Base-by-base conservation (phyloP, 2,113 vertebrate species). In the Cichladusa arquata region DNA sequence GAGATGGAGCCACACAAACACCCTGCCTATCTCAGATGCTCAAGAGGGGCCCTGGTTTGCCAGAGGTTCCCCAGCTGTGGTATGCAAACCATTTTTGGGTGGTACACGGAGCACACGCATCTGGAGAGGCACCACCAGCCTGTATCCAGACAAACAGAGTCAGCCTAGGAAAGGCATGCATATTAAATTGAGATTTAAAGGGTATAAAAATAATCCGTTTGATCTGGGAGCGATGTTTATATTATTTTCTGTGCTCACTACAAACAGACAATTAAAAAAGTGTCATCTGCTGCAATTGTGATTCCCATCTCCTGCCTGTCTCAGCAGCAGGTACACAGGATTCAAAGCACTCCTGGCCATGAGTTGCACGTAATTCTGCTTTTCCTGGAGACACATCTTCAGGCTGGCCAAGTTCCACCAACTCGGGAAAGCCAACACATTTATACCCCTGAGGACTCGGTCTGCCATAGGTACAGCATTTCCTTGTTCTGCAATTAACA, bases 401-500 rank as follows among this genome's bases (percentile, higher is more conserved):
- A 84, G 70, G 79, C 82, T 90, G 62, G 83, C 89, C 89, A 57
- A 81, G 86, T 91, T 95, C 92, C 94, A 94, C 83, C 22, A 9
- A 16, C 61, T 61, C 0, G 0, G 82, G 67, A 92, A 97, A 93
- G 92, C 34, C 45, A 74, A 89, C 40, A 88, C 72, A 90, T 84
- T 90, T 60, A 86, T 78, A 95, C 44, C 92, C 93, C 79, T 0
- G 11, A 88, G 93, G 90, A 92, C 88, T 95, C 3, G 0, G 47
- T 36, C 80, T 96, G 78, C 71, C 81, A 90, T 64, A 96, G 95
- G 95, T 97, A 97, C 96, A 96, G 97, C 97, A 97, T 98, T 98
- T 98, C 97, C 98, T 97, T 96, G 96, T 93, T 97, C 97, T 96
- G 96, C 97, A 97, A 97, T 93, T 96, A 97, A 97, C 97, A 97